A percentile compares a stretch with the other conserved stretches of the same genome.
phyloP scores from a whole-genome alignment of 1,140 invertebrate species.

The Hycleus phaleratus region DNA sequence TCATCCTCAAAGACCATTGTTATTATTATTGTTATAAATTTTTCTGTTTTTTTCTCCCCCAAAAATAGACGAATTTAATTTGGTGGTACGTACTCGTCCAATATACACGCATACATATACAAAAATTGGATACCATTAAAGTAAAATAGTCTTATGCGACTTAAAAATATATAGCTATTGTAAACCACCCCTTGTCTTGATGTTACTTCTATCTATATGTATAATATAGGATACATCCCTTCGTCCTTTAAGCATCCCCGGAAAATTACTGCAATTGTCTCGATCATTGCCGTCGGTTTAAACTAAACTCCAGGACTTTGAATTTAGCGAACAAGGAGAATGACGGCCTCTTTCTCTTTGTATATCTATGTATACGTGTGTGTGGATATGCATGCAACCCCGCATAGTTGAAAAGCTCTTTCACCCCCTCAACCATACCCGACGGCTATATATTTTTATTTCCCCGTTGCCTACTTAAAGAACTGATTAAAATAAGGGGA shows the following conservation, averaged over 20 bases:
- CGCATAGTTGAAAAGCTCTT: neutral
- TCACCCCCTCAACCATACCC: constrained; percentile 18
- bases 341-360: neutral
- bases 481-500: constrained; percentile 40
- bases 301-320: constrained; percentile 25
- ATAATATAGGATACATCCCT: no score
- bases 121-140: constrained; percentile 32
- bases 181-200: constrained; percentile 26
- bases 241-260: constrained; percentile 5
- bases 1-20: no score
- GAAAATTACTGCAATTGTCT: constrained; percentile 40
- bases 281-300: constrained; percentile 38
- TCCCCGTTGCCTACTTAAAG: constrained; percentile 41
- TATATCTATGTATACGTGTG: neutral
- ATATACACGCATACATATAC: neutral
- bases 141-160: constrained; percentile 32
- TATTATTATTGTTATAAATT: no score
- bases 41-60: no score
- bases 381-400: neutral
- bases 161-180: constrained; percentile 34
- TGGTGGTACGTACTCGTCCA: no score
- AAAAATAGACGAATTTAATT: no score
- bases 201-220: neutral
- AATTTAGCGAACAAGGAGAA: constrained; percentile 1
- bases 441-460: constrained; percentile 41